Evolutionary conservation across 2,113 vertebrate genomes (phyloP).

Genomic region (Pedetes capensis): DNA sequence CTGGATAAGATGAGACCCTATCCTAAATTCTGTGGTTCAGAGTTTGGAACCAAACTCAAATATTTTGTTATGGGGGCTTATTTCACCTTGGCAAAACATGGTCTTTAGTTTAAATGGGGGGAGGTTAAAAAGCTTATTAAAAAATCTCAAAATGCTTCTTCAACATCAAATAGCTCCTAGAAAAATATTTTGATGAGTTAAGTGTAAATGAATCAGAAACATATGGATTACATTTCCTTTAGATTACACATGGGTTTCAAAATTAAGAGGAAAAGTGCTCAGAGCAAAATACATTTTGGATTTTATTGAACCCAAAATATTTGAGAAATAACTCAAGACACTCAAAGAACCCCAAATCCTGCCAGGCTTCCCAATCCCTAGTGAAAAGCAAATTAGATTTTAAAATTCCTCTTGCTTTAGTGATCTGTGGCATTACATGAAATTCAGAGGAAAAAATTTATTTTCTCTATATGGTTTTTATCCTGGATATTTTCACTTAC

Average conservation of each 20-base stretch:
- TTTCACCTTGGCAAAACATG: slow-evolving; percentile 53
- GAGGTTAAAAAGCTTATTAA: slow-evolving; percentile 64
- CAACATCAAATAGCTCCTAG: slow-evolving; percentile 74
- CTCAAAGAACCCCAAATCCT: slow-evolving; percentile 60
- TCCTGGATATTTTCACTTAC: slow-evolving; percentile 70
- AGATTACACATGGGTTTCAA: slow-evolving; percentile 74
- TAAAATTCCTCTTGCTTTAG: slow-evolving; percentile 59
- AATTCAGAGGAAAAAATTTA: slow-evolving; percentile 46
- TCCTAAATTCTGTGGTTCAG: slow-evolving; percentile 61
- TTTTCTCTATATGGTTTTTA: slow-evolving; percentile 41
- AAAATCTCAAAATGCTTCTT: slow-evolving; percentile 72
- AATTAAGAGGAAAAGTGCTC: slow-evolving; percentile 74
- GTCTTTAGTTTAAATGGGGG: slow-evolving; percentile 57
- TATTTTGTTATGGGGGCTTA: slow-evolving; percentile 61
- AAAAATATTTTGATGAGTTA: slow-evolving; percentile 81
- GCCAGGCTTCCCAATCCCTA: slow-evolving; percentile 48
- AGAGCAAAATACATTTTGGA: slow-evolving; percentile 68
- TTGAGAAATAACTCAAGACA: slow-evolving; percentile 73
- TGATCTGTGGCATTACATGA: slow-evolving; percentile 57
- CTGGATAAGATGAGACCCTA: slow-evolving; percentile 20
- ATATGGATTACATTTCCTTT: slow-evolving; percentile 76
- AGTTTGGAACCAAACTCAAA: slow-evolving; percentile 59
- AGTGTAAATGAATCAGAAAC: slow-evolving; percentile 77
- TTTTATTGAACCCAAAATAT: slow-evolving; percentile 77
- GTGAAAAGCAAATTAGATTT: slow-evolving; percentile 70